These are phyloP conservation scores for Pelvicachromis taeniatus DNA, from an alignment of 2,113 vertebrate species.

Conservation along the genomic window DNA sequence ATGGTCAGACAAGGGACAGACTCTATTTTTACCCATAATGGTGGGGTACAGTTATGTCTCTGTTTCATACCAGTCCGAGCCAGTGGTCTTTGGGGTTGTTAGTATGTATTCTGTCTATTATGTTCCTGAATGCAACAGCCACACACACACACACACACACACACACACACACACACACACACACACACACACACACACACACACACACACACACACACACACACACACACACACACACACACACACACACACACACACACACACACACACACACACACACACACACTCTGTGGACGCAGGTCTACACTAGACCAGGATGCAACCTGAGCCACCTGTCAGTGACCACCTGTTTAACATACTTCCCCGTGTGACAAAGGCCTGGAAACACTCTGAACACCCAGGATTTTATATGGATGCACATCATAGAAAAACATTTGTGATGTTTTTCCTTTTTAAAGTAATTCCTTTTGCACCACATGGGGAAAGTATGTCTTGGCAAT, in stretches of 20 bases:
- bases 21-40: conserved; percentile 37
- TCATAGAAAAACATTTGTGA: background rate
- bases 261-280: background rate
- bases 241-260: no score
- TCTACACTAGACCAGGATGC: background rate
- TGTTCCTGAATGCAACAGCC: background rate
- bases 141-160: background rate
- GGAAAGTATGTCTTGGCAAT: background rate
- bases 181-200: background rate
- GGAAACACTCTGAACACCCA: background rate
- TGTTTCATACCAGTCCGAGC: background rate
- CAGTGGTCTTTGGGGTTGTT: background rate
- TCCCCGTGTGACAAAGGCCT: background rate
- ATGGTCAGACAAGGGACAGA: conserved; percentile 28
- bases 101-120: background rate
- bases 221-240: no score
- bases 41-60: conserved; percentile 2
- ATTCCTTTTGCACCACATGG: background rate
- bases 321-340: background rate
- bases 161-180: background rate
- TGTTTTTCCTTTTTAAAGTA: background rate
- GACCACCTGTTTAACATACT: background rate
- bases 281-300: background rate
- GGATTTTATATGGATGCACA: background rate
- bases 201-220: background rate